Base-by-base conservation (phyloP, 2,888 invertebrate species). In the Limnephilus lunatus region DNA sequence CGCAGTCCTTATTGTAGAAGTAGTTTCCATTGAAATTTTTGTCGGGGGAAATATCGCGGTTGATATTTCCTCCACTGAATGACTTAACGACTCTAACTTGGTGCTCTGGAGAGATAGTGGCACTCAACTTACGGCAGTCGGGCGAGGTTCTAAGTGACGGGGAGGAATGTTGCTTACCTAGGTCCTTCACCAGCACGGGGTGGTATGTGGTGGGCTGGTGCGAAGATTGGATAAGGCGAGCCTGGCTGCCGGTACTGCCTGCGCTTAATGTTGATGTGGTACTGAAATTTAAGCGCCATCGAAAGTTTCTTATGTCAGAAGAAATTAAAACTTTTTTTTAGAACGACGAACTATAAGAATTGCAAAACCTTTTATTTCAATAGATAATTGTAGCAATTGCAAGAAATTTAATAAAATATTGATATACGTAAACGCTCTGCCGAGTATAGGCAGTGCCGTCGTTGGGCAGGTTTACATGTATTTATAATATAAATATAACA, bases 201-300 rank as follows among this genome's bases (percentile, higher is more conserved):
- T 99, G 98, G 96, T 98, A 99, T 95, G 98, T 98, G 94, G 98
- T 98, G 92, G 99, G 99, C 95, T 98, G 98, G 96, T 99, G 98
- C 94, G 99, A 99, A 94, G 99, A 98, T 96, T 99, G 99, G 95
- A 99, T 98, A 95, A 99, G 97, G 94, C 98, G 97, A 93, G 99
- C 98, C 96, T 98, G 98, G 95, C 98, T 98, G 94, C 99, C 98
- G 90, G 98, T 98, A 96, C 98, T 99, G 95, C 99, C 98, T 93
- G 98, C 98, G 94, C 98, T 99, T 95, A 99, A 97, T 93, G 99
- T 99, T 94, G 99, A 99, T 94, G 99, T 98, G 94, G 99, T 99
- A 96, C 98, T 98, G 96, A 94, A 95, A 96, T 44, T 85, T n/a
- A 85, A 44, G 32, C 9, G 82, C 30, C 68, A n/a, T 68, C n/a